phyloP scores from a whole-genome alignment of 2,888 invertebrate species.

The Clivina fossor region DNA sequence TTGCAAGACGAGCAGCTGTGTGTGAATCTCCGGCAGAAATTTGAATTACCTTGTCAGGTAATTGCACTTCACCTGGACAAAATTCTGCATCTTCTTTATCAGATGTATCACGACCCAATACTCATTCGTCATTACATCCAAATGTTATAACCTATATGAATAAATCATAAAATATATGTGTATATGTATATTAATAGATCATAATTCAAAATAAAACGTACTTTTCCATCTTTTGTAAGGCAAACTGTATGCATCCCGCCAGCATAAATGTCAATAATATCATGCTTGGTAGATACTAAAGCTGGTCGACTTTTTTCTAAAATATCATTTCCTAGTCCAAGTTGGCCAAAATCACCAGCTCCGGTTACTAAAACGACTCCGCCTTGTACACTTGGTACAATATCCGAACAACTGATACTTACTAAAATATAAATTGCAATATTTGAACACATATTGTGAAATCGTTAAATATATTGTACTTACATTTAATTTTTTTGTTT shows the following conservation, averaged over 20 bases:
- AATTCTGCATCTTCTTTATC: slow-evolving; percentile 76
- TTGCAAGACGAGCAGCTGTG: slow-evolving; percentile 80
- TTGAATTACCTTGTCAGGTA: slow-evolving; percentile 61
- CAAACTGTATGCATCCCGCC: slow-evolving; percentile 97
- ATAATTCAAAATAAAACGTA: slow-evolving; percentile 53
- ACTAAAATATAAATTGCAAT: too few species aligned
- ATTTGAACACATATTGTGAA: too few species aligned
- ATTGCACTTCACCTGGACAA: slow-evolving; percentile 65
- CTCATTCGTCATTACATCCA: slow-evolving; percentile 97
- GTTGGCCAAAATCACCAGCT: slow-evolving; percentile 86
- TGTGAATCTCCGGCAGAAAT: slow-evolving; percentile 95
- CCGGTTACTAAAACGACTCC: slow-evolving; percentile 77
- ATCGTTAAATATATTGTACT: too few species aligned
- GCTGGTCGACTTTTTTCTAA: slow-evolving; percentile 70
- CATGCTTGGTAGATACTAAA: slow-evolving; percentile 54
- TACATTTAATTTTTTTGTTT: too few species aligned
- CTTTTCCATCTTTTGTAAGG: slow-evolving; percentile 75
- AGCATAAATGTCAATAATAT: slow-evolving; percentile 73
- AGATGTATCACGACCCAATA: slow-evolving; percentile 80
- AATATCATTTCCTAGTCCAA: slow-evolving; percentile 84
- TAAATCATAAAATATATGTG: slow-evolving; percentile 20
- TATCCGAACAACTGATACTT: too few species aligned
- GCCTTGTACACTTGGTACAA: too few species aligned
- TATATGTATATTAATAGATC: too few species aligned
- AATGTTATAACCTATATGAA: slow-evolving; percentile 73